Percentiles rank a stretch among this genome's conserved stretches.
phyloP scores from a whole-genome alignment of 2,888 invertebrate genomes.

The Stictocephala bisonia region DNA sequence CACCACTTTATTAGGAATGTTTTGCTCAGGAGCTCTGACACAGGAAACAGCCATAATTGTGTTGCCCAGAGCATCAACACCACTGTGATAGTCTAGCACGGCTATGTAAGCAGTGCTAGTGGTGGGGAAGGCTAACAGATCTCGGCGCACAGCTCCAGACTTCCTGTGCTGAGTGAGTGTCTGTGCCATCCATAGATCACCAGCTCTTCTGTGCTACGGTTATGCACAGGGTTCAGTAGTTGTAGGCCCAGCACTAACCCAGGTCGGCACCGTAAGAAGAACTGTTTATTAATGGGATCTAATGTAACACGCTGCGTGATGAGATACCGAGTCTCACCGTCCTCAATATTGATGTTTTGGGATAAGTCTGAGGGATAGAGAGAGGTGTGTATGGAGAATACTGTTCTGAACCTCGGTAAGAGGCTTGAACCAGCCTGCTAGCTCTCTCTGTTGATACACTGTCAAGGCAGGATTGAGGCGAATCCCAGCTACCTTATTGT shows the following conservation, averaged over 20 bases:
- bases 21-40: constrained; percentile 64
- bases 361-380: constrained; percentile 70
- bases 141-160: constrained; percentile 81
- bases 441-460: constrained; percentile 85
- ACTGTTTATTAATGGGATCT: constrained; percentile 65
- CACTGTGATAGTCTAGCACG: constrained; percentile 83
- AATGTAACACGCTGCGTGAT: constrained; percentile 76
- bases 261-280: constrained; percentile 72
- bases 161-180: constrained; percentile 51
- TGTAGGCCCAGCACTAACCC: constrained; percentile 91
- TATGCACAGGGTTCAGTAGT: constrained; percentile 89
- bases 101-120: constrained; percentile 87
- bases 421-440: constrained; percentile 91
- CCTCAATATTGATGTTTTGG: constrained; percentile 55
- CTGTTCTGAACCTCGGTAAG: constrained; percentile 74
- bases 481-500: constrained; percentile 89
- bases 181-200: constrained; percentile 76
- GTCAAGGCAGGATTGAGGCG: constrained; percentile 91
- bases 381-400: constrained; percentile 81
- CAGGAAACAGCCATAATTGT: constrained; percentile 72
- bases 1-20: constrained; percentile 77
- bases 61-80: constrained; percentile 81
- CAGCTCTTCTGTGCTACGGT: constrained; percentile 87
- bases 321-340: constrained; percentile 84
- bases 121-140: constrained; percentile 90